phyloP scores from a whole-genome alignment of 2,797 vertebrate species.

The Oreortyx pictus region DNA sequence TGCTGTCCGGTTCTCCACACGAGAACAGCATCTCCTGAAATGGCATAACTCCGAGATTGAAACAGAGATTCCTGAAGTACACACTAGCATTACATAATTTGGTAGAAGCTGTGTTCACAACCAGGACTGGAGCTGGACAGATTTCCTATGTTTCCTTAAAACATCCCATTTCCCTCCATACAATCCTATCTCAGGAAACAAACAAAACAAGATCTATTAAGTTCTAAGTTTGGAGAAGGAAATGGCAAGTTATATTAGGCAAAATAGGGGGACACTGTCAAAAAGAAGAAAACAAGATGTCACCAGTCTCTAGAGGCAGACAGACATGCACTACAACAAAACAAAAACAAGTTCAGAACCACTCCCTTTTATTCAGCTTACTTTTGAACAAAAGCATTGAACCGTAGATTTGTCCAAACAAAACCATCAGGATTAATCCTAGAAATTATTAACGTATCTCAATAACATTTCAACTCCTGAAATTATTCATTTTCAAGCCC shows the following conservation, averaged over 20 bases:
- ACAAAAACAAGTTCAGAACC: not conserved
- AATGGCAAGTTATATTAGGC: constrained; percentile 55
- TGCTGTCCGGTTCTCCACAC: not conserved
- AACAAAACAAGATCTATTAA: constrained; percentile 50
- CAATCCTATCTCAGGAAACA: constrained; percentile 59
- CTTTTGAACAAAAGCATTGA: not conserved
- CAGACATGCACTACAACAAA: not conserved
- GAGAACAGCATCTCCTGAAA: not conserved
- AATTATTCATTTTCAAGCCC: constrained; percentile 9
- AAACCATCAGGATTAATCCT: not conserved
- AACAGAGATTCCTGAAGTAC: not conserved
- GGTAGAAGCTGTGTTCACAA: not conserved
- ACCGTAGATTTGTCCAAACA: not conserved
- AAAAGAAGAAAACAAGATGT: not conserved
- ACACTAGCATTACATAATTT: not conserved
- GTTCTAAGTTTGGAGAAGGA: constrained; percentile 54
- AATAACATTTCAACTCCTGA: constrained; percentile 4
- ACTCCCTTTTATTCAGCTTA: not conserved
- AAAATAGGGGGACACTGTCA: not conserved
- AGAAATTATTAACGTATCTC: constrained; percentile 2
- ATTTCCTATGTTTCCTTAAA: constrained; percentile 46
- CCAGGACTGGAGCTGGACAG: constrained; percentile 44
- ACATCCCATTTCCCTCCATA: constrained; percentile 65
- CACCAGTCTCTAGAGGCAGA: not conserved
- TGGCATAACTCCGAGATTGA: not conserved